Percentiles rank a stretch among this genome's conserved stretches.
Conservation (phyloP, 2,113 vertebrate genomes). For the Gobius niger region DNA sequence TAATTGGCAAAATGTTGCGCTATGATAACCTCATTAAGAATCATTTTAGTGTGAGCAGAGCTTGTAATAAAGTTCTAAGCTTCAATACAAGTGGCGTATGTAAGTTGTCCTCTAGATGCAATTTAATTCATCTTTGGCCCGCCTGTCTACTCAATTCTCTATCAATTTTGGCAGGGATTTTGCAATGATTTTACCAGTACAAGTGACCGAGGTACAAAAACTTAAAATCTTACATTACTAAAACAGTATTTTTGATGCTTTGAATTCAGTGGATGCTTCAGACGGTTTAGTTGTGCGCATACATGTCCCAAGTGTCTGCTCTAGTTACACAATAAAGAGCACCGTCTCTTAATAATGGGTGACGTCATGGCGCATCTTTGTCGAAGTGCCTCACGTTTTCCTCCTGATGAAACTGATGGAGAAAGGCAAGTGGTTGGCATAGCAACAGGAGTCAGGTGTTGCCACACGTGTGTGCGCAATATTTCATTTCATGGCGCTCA, state of each 20-base stretch:
- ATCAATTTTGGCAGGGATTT: no score
- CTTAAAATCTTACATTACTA: not conserved
- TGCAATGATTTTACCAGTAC: no score
- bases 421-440: constrained; percentile 62
- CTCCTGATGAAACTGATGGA: constrained; percentile 18
- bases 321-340: not conserved
- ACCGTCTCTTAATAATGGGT: not conserved
- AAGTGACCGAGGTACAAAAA: no score
- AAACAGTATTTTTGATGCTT: not conserved
- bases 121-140: no score
- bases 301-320: not conserved
- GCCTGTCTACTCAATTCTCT: no score
- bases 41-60: no score
- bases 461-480: constrained; percentile 25
- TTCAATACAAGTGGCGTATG: no score
- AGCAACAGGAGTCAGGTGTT: constrained; percentile 66
- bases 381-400: constrained; percentile 9
- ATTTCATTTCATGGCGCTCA: not conserved
- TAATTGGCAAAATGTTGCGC: not conserved
- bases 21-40: no score
- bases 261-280: not conserved
- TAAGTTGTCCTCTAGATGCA: no score
- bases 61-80: no score
- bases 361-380: constrained; percentile 17
- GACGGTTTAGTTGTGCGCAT: not conserved